A percentile compares a stretch with the other conserved stretches of the same genome.
Evolutionary conservation across 2,888 invertebrate species (phyloP).

Genomic region (Diplolepis rosae): DNA sequence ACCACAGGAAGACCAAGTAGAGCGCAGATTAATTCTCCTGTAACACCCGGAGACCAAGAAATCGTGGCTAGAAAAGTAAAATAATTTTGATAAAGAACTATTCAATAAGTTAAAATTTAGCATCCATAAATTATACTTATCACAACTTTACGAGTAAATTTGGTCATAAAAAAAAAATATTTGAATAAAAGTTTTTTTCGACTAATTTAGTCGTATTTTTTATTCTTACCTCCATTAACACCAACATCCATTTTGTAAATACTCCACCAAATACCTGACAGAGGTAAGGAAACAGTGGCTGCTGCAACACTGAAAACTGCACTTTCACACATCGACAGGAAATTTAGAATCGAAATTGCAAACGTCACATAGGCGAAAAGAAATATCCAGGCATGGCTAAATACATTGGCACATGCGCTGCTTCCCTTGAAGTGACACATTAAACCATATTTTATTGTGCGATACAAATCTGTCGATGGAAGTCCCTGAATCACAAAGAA

Average conservation of each 20-base stretch:
- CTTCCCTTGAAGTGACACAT: slow-evolving; percentile 65
- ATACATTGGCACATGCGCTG: slow-evolving; percentile 60
- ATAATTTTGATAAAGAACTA: slow-evolving; percentile 13
- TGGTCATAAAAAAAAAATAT: background rate
- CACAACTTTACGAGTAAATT: no score
- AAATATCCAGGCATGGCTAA: slow-evolving; percentile 75
- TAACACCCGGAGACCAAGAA: slow-evolving; percentile 77
- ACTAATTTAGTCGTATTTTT: background rate
- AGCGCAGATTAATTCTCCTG: slow-evolving; percentile 79
- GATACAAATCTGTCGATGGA: slow-evolving; percentile 63
- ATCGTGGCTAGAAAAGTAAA: slow-evolving; percentile 70
- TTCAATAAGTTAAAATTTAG: no score
- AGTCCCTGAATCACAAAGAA: slow-evolving; percentile 60
- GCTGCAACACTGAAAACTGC: slow-evolving; percentile 77
- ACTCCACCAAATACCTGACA: slow-evolving; percentile 78
- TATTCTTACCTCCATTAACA: slow-evolving; percentile 64
- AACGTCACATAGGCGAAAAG: slow-evolving; percentile 74
- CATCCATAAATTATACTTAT: no score
- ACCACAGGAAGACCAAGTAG: slow-evolving; percentile 78
- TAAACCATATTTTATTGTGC: slow-evolving; percentile 61
- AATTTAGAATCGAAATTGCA: slow-evolving; percentile 74
- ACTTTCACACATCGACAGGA: slow-evolving; percentile 76
- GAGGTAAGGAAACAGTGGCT: slow-evolving; percentile 75
- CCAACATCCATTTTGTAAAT: slow-evolving; percentile 74
- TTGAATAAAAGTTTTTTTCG: background rate